Evolutionary conservation across 1,140 invertebrate species (phyloP), one percentile per base, ranked within the genome.

Genomic region (Triops longicaudatus): DNA sequence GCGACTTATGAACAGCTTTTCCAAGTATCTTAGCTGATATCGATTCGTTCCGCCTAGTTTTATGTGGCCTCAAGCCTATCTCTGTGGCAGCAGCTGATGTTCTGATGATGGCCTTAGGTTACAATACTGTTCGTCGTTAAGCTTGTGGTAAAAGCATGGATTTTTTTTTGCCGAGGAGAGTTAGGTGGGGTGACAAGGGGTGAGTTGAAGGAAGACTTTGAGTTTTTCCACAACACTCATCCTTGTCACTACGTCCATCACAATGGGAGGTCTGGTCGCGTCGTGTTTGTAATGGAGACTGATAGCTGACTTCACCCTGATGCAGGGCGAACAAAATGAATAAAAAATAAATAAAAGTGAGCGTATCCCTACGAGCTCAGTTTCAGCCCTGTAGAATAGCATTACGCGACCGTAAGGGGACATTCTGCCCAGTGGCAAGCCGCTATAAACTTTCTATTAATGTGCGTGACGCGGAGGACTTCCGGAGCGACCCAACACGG

Each of bases 381-480:
- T 63, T 7, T 22, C 22, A 63, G 22, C 50, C 50, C 50, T 5
- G 22, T 63, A 63, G 14, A 9, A 63, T 1, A 63, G 50, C 22
- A 1, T 63, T 63, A 63, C n/a, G 50, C 11, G 50, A 44, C 43
- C 43, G 17, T 44, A 44, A 44, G 43, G 43, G 43, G 50, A 63
- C 50, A n/a, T 63, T 22, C 50, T 5, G 22, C 50, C 50, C 14
- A 63, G 22, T 6, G 22, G 50, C 50, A 63, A 7, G 31, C 31
- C 31, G 5, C 50, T 63, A 63, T 63, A 63, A 63, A 63, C 50
- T 63, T 22, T 63, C 11, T 63, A 63, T 63, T 63, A 63, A 63
- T 63, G 50, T 63, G 50, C n/a, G 50, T 63, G 50, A 63, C 50
- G n/a, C 50, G 17, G 50, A 63, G 10, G 50, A 63, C n/a, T 63